These are phyloP conservation scores for Oriolus oriolus DNA, from an alignment of 2,113 vertebrate genomes.

Conservation along the genomic window DNA sequence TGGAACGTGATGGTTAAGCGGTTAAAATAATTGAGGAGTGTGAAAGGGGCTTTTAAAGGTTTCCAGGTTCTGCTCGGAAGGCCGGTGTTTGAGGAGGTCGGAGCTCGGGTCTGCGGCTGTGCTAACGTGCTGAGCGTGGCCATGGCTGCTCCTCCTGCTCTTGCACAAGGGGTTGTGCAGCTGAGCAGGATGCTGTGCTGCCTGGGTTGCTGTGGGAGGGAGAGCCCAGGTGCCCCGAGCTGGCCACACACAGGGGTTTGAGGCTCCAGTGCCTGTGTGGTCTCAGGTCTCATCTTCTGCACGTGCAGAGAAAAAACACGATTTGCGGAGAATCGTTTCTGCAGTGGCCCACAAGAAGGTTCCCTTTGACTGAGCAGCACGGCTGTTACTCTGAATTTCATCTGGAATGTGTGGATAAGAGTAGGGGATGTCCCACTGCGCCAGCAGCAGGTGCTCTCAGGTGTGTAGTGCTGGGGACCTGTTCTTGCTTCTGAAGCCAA, in stretches of 20 bases:
- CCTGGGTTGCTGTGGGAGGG: background rate
- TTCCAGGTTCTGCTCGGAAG: background rate
- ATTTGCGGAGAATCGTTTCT: background rate
- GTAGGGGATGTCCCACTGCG: background rate
- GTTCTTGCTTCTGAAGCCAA: background rate
- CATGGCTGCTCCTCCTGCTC: background rate
- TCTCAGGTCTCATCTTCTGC: background rate
- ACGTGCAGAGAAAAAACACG: accelerated
- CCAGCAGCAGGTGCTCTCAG: background rate
- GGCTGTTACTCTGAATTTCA: background rate
- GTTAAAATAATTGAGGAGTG: conserved; percentile 42
- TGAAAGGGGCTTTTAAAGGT: background rate
- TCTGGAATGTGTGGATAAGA: background rate
- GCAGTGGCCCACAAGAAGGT: background rate
- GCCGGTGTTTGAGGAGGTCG: accelerated
- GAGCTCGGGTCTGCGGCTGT: background rate
- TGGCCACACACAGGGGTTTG: accelerated
- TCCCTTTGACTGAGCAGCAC: background rate
- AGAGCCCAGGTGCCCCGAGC: background rate
- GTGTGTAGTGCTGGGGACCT: background rate
- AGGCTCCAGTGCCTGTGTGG: background rate
- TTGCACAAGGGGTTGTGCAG: background rate
- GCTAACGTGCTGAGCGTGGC: accelerated
- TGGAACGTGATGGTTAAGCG: background rate
- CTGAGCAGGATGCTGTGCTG: background rate